phyloP scores from a whole-genome alignment of 2,113 vertebrate species.

The Tragulus kanchil region DNA sequence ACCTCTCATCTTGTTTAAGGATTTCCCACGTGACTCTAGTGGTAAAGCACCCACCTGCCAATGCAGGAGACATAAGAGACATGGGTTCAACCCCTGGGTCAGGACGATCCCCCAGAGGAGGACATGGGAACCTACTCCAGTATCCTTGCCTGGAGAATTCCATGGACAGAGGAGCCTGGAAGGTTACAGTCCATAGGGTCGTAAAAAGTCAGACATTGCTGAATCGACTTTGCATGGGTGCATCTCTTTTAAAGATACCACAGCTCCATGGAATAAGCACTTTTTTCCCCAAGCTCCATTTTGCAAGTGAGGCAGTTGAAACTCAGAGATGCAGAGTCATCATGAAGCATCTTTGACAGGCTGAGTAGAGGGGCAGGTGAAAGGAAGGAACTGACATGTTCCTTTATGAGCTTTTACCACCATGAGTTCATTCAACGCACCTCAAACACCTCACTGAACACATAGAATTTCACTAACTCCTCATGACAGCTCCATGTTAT shows the following conservation, averaged over 20 bases:
- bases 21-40: not conserved
- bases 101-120: not conserved
- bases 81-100: not conserved
- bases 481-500: not conserved
- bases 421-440: not conserved
- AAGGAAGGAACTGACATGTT: not conserved
- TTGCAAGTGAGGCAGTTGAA: not conserved
- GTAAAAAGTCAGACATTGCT: not conserved
- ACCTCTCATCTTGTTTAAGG: not conserved
- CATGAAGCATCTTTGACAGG: not conserved
- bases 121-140: not conserved
- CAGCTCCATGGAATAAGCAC: fast-evolving
- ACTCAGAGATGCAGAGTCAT: not conserved
- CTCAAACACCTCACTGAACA: not conserved
- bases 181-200: not conserved
- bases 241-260: not conserved
- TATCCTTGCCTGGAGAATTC: not conserved
- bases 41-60: not conserved
- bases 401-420: not conserved
- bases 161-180: not conserved
- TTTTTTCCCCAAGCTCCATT: not conserved
- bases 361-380: not conserved
- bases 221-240: not conserved
- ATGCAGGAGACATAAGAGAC: not conserved
- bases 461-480: not conserved